phyloP scores from a whole-genome alignment of 2,797 vertebrate species.

The Bucorvus abyssinicus region DNA sequence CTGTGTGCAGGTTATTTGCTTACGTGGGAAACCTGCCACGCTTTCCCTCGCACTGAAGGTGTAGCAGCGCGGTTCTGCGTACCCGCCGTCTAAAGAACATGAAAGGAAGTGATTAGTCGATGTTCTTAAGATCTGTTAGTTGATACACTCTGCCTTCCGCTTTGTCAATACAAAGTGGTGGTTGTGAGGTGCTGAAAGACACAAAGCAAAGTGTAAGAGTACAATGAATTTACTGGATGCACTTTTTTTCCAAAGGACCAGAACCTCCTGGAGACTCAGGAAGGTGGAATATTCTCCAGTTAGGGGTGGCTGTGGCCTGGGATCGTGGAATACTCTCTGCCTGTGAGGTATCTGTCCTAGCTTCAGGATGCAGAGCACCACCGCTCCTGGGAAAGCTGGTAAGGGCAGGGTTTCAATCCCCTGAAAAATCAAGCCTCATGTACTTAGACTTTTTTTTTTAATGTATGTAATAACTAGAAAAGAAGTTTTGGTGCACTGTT shows the following conservation, averaged over 20 bases:
- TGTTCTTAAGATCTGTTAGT: neutral
- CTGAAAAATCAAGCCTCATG: neutral
- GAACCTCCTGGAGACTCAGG: neutral
- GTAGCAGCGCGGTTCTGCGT: neutral
- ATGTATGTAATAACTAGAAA: neutral
- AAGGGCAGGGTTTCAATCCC: neutral
- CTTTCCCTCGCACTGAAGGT: neutral
- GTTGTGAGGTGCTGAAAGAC: neutral
- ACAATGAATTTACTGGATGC: neutral
- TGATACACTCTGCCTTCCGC: neutral
- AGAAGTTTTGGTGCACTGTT: neutral
- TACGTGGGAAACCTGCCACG: neutral
- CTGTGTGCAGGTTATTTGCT: neutral
- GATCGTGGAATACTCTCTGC: neutral
- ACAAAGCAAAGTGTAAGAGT: neutral
- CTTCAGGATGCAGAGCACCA: neutral
- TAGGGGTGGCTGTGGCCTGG: neutral
- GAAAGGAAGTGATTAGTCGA: neutral
- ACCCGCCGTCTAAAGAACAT: neutral
- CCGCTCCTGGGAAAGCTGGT: neutral
- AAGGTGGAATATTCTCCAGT: neutral
- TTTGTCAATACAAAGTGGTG: neutral
- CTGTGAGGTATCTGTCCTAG: neutral
- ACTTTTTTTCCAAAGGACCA: neutral
- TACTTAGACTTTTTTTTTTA: neutral